phyloP scores from a whole-genome alignment of 2,113 vertebrate genomes.

The Tupaia chinensis region DNA sequence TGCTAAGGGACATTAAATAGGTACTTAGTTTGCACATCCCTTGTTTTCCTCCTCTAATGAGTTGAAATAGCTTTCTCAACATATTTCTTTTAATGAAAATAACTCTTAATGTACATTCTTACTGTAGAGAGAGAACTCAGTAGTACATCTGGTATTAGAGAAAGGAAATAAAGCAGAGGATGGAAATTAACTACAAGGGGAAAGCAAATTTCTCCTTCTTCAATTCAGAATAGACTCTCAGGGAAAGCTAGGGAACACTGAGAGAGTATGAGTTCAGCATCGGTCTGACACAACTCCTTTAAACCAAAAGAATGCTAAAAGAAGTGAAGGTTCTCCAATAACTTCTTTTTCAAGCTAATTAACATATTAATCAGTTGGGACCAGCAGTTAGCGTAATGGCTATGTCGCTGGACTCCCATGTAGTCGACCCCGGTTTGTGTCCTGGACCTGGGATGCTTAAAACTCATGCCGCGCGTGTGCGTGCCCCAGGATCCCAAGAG shows the following conservation, averaged over 20 bases:
- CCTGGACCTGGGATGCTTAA: no score
- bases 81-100: neutral
- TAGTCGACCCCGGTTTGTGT: no score
- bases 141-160: neutral
- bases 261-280: neutral
- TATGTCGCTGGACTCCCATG: no score
- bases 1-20: neutral
- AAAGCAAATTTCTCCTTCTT: neutral
- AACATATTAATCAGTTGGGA: no score
- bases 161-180: neutral
- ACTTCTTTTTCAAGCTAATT: neutral
- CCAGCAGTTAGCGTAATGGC: no score
- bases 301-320: neutral
- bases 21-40: neutral
- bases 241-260: neutral
- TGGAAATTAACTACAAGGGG: constrained; percentile 32
- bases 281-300: neutral
- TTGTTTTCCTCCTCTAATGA: neutral
- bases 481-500: no score
- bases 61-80: neutral
- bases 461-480: no score
- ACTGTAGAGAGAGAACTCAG: neutral
- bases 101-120: neutral
- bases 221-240: neutral
- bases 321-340: neutral